Percentiles rank a stretch among this genome's conserved stretches.
Conservation (phyloP, 2,113 vertebrate genomes). For the Saguinus midas region DNA sequence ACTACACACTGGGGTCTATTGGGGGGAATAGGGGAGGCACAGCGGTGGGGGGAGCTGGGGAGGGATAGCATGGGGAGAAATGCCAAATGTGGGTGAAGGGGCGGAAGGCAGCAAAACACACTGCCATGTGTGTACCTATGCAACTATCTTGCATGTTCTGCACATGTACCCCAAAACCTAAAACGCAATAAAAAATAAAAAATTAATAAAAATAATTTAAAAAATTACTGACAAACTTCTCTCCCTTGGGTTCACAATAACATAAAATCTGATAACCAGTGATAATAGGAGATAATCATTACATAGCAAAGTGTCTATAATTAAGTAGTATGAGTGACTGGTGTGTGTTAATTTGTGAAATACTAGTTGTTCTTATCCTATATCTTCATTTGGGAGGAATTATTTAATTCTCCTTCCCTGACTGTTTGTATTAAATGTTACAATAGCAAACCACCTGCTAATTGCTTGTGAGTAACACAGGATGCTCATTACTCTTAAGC, state of each 20-base stretch:
- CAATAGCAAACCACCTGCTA: not conserved
- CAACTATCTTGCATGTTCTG: too few species aligned
- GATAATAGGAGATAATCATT: not conserved
- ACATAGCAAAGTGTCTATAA: not conserved
- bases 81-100: too few species aligned
- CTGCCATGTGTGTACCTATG: too few species aligned
- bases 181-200: too few species aligned
- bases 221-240: not conserved
- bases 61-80: too few species aligned
- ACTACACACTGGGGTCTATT: too few species aligned
- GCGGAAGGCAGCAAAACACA: too few species aligned
- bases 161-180: too few species aligned
- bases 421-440: not conserved
- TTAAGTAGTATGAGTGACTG: not conserved
- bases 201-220: too few species aligned
- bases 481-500: not conserved
- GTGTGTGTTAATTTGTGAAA: not conserved
- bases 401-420: not conserved
- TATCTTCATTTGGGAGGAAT: constrained; percentile 9
- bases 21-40: too few species aligned
- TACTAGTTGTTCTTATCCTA: not conserved
- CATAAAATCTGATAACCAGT: not conserved
- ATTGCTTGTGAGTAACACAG: not conserved
- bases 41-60: too few species aligned
- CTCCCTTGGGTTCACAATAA: not conserved